Evolutionary conservation across 30 jellyfish, hydroid and myxozoan species (phyloP).

Genomic region (Chrysaora quinquecirrha): DNA sequence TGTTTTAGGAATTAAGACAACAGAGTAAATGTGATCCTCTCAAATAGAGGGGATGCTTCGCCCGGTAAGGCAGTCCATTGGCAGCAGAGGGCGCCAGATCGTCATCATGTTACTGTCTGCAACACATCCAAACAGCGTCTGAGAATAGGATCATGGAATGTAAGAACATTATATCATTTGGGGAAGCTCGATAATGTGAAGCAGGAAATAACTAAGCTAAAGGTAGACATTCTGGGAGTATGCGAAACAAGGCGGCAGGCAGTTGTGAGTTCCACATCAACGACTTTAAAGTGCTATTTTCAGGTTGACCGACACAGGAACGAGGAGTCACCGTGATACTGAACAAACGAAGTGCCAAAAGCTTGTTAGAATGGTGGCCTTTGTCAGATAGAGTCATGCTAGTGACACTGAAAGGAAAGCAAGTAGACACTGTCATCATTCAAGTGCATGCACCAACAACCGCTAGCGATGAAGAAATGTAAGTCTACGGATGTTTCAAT

Average conservation of each 20-base stretch:
- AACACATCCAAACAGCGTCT: background rate
- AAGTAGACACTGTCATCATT: constrained; percentile 8
- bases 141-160: constrained; percentile 57
- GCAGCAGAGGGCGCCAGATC: constrained; percentile 55
- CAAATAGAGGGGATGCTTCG: constrained; percentile 8
- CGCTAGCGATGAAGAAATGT: constrained; percentile 29
- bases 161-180: constrained; percentile 26
- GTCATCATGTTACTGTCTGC: constrained; percentile 44
- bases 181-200: constrained; percentile 37
- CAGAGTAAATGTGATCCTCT: constrained; percentile 31
- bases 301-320: constrained; percentile 26
- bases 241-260: constrained; percentile 46
- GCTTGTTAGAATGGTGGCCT: constrained; percentile 50
- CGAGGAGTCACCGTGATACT: constrained; percentile 41
- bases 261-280: constrained; percentile 4
- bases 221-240: constrained; percentile 32
- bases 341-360: constrained; percentile 17
- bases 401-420: constrained; percentile 45
- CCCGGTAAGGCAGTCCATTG: constrained; percentile 34
- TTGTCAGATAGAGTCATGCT: constrained; percentile 40
- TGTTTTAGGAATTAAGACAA: background rate
- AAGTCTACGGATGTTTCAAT: constrained; percentile 21
- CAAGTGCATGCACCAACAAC: constrained; percentile 25
- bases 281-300: constrained; percentile 13
- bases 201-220: constrained; percentile 13